Conservation (phyloP, 53 echinoderm and acorn worm genomes). For the Glandiceps talaboti region DNA sequence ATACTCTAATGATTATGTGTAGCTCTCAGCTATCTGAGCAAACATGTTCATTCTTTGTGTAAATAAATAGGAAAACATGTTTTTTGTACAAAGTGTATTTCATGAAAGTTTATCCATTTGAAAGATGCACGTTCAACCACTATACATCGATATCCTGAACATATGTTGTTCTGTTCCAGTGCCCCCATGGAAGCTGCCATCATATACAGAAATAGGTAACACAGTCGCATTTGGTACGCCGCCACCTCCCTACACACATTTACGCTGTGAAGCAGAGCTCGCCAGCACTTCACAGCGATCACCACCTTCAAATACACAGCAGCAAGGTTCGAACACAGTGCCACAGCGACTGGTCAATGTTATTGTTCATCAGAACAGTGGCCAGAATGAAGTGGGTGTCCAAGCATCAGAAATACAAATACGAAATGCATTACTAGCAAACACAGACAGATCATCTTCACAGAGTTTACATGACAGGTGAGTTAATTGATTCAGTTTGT, state of each 20-base stretch:
- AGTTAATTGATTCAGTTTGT: too few species aligned
- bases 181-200: conserved; percentile 92
- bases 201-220: conserved; percentile 91
- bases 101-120: too few species aligned
- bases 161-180: too few species aligned
- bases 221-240: conserved; percentile 79
- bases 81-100: too few species aligned
- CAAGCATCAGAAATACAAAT: background rate
- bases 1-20: too few species aligned
- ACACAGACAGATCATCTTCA: background rate
- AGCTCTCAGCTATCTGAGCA: too few species aligned
- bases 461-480: background rate
- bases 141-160: too few species aligned
- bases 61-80: too few species aligned
- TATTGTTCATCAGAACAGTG: background rate
- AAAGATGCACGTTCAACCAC: too few species aligned
- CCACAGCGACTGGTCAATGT: background rate
- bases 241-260: conserved; percentile 87
- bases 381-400: background rate
- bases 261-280: background rate
- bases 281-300: background rate
- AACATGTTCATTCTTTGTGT: too few species aligned
- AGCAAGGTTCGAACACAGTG: background rate
- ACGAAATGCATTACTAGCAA: background rate
- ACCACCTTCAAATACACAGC: background rate